phyloP scores from a whole-genome alignment of 1,140 invertebrate genomes.

The Lepidurus couesii region DNA sequence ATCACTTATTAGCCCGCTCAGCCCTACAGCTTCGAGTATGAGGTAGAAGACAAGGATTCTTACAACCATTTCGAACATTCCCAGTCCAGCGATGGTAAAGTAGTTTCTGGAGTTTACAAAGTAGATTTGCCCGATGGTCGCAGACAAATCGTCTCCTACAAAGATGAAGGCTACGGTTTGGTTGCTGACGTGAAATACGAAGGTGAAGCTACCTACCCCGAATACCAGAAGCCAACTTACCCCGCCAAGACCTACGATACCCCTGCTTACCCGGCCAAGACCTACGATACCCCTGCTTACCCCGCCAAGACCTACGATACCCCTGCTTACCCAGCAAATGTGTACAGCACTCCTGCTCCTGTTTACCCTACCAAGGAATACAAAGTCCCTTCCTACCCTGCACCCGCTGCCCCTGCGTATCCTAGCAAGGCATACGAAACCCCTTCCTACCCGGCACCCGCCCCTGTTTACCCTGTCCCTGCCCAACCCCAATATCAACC shows the following conservation, averaged over 20 bases:
- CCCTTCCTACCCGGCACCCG: too few species aligned
- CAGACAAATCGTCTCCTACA: constrained; percentile 38
- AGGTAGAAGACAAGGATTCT: constrained; percentile 49
- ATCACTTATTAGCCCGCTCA: not conserved
- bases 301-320: not conserved
- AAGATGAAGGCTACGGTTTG: constrained; percentile 32
- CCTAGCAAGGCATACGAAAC: too few species aligned
- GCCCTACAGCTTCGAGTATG: constrained; percentile 51
- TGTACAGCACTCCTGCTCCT: not conserved
- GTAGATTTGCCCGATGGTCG: constrained; percentile 39
- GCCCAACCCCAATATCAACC: too few species aligned
- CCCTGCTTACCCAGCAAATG: not conserved
- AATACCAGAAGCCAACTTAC: constrained; percentile 16
- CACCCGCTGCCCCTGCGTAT: too few species aligned
- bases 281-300: constrained; percentile 7
- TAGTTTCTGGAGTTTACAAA: constrained; percentile 37
- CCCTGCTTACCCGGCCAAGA: not conserved
- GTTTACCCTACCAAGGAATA: not conserved
- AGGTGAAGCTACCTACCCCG: constrained; percentile 26
- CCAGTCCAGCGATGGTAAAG: constrained; percentile 49
- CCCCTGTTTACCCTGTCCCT: too few species aligned
- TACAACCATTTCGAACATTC: constrained; percentile 54
- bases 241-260: not conserved
- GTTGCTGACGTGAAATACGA: constrained; percentile 25
- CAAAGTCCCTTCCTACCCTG: not conserved